Evolutionary conservation across 2,113 vertebrate genomes (phyloP).

Genomic region (Dasyornis broadbenti): DNA sequence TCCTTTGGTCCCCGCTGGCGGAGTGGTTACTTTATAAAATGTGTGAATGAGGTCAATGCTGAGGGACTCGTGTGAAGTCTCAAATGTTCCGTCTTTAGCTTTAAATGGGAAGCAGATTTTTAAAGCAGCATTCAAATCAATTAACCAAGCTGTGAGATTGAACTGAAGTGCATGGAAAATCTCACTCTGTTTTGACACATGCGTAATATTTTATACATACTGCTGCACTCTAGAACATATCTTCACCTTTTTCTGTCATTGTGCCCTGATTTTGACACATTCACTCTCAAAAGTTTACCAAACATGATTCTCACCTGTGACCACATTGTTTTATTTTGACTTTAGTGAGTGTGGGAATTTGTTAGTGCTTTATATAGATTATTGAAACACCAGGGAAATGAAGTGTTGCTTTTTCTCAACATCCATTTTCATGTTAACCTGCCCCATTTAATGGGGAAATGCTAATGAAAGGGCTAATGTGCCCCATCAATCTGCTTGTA

Average conservation of each 20-base stretch:
- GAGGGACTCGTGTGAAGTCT: background rate
- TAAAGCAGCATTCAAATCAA: slow-evolving; percentile 12
- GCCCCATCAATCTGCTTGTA: background rate
- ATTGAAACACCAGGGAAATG: background rate
- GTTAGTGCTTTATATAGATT: background rate
- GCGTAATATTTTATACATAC: background rate
- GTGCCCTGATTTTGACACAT: background rate
- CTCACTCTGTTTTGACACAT: background rate
- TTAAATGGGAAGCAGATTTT: slow-evolving; percentile 5
- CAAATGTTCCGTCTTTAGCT: background rate
- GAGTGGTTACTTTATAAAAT: background rate
- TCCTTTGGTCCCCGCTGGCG: background rate
- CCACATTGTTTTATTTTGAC: background rate
- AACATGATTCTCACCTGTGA: background rate
- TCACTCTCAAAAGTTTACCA: background rate
- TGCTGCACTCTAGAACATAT: background rate
- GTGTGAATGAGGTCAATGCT: background rate
- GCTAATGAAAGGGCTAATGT: background rate
- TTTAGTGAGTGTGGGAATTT: background rate
- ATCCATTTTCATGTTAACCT: background rate
- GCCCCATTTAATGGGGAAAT: background rate
- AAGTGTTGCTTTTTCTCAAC: background rate
- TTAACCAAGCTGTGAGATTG: slow-evolving; percentile 6
- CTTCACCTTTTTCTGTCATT: background rate
- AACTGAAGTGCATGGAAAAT: background rate